A percentile compares a stretch with the other conserved stretches of the same genome.
phyloP scores from a whole-genome alignment of 2,888 invertebrate species.

The Agonopterix heracliana region DNA sequence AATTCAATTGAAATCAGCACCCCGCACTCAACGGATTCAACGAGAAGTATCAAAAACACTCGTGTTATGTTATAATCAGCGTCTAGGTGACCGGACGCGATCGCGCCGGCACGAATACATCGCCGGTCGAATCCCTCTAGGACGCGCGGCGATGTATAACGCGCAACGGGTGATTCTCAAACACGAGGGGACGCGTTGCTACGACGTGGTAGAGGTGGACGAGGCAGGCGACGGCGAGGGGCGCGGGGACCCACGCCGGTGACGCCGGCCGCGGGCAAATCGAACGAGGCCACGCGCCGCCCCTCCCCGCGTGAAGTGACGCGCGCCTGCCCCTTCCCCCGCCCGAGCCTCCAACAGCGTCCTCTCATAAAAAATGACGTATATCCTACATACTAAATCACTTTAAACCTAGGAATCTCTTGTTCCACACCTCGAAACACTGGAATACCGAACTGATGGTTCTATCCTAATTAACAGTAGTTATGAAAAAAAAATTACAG shows the following conservation, averaged over 20 bases:
- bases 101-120: conserved; percentile 33
- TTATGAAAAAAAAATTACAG: conserved; percentile 67
- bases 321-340: conserved; percentile 33
- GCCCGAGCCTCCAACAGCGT: conserved; percentile 42
- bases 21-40: conserved; percentile 35
- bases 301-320: conserved; percentile 49
- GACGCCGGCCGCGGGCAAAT: conserved; percentile 43
- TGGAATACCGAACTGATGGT: conserved; percentile 63
- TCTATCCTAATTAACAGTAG: conserved; percentile 63
- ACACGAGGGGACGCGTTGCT: conserved; percentile 55
- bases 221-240: conserved; percentile 32
- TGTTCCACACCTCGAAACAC: conserved; percentile 62
- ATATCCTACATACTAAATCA: conserved; percentile 67
- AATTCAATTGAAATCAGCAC: too few relatives aligned
- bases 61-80: conserved; percentile 30
- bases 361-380: conserved; percentile 64
- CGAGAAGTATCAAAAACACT: conserved; percentile 51
- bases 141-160: conserved; percentile 46
- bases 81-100: conserved; percentile 30
- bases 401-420: conserved; percentile 73
- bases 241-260: conserved; percentile 42
- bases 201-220: conserved; percentile 46
- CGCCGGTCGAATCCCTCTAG: conserved; percentile 24
- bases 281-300: conserved; percentile 68
- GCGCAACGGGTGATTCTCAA: conserved; percentile 50